Evolutionary conservation across 2,113 vertebrate species (phyloP).

Genomic region (Geothlypis trichas): DNA sequence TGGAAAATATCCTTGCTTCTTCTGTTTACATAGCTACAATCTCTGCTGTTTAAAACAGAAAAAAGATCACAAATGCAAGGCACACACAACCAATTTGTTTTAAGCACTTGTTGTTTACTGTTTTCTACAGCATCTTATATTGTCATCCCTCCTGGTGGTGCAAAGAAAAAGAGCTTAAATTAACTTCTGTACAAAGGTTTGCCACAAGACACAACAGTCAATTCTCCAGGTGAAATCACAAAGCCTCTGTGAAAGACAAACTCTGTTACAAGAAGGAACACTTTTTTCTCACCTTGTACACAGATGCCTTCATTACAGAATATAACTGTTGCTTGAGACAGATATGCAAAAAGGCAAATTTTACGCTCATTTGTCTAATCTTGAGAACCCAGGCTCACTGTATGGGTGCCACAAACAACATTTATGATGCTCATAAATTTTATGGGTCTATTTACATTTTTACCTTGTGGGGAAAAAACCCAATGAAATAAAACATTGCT

Average conservation of each 20-base stretch:
- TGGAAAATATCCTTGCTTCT: not conserved
- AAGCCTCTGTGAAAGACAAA: not conserved
- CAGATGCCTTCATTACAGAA: not conserved
- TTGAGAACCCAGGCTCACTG: not conserved
- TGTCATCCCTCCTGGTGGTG: not conserved
- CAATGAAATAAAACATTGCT: accelerated
- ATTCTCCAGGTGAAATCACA: not conserved
- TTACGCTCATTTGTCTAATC: not conserved
- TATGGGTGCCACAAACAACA: not conserved
- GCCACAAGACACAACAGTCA: not conserved
- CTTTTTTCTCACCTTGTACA: not conserved
- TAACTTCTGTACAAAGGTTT: not conserved
- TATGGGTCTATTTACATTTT: not conserved
- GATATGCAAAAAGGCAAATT: not conserved
- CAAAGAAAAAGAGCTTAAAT: not conserved
- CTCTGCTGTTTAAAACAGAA: not conserved
- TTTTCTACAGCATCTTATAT: not conserved
- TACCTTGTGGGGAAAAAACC: not conserved
- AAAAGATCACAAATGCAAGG: not conserved
- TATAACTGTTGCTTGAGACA: not conserved
- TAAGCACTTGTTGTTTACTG: not conserved
- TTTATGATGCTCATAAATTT: not conserved
- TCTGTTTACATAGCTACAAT: not conserved
- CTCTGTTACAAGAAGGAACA: not conserved
- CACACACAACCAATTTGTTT: not conserved